phyloP scores from a whole-genome alignment of 1,140 invertebrate genomes.

The Epicauta chinensis region DNA sequence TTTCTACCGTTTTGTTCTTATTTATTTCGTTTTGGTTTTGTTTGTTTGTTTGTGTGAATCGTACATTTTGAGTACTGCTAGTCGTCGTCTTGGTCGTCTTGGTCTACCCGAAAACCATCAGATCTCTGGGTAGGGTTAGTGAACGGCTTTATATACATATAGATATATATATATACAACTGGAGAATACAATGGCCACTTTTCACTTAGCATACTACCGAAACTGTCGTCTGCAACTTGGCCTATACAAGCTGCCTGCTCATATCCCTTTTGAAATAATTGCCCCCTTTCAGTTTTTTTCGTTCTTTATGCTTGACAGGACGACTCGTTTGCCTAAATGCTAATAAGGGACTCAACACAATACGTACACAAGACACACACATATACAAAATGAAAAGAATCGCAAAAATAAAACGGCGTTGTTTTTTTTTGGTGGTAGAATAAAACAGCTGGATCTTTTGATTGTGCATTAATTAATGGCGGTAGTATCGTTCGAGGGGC shows the following conservation, averaged over 20 bases:
- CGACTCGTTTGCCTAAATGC: constrained; percentile 33
- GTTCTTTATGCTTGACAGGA: constrained; percentile 7
- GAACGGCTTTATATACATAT: not conserved
- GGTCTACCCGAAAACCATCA: too few species aligned
- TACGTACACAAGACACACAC: not conserved
- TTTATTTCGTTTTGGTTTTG: too few species aligned
- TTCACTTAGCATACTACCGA: constrained; percentile 37
- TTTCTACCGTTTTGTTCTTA: too few species aligned
- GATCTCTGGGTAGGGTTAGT: not conserved
- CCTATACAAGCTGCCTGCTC: constrained; percentile 11
- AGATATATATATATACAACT: too few species aligned
- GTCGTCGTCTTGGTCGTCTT: too few species aligned
- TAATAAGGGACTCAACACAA: constrained; percentile 24
- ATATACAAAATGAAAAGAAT: not conserved
- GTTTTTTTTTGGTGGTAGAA: too few species aligned
- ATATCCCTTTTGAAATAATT: constrained; percentile 29
- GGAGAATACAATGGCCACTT: constrained; percentile 42
- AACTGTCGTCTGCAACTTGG: constrained; percentile 23
- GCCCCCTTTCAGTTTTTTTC: constrained; percentile 20
- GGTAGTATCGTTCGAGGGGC: too few species aligned
- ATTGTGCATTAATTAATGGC: too few species aligned
- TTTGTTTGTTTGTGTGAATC: too few species aligned
- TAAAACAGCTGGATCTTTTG: too few species aligned
- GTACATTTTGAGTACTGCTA: too few species aligned
- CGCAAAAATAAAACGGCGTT: too few species aligned